Base-by-base conservation (phyloP, 2,797 vertebrate genomes). In the Gallinago solitaria region DNA sequence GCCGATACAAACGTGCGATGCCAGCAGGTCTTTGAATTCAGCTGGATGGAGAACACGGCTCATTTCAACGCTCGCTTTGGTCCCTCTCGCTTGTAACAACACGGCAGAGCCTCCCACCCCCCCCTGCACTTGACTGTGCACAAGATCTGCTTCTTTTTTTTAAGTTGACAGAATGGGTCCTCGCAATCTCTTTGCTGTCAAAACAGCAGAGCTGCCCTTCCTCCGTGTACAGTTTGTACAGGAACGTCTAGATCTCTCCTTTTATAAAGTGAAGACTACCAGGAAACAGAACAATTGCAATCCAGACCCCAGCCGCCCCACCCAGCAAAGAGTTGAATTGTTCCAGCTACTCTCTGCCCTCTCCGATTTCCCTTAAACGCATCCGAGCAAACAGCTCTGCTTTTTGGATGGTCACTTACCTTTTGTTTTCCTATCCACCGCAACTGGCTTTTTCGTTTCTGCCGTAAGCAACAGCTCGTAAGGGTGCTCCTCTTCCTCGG, bases 401-500 rank as follows among this genome's bases (percentile, higher is more conserved):
- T 57, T 60, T 68, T 64, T 35, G 25, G 39, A 63, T 16, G 20
- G 47, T 41, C 70, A 64, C 83, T 89, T 97, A 99, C 99, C 98
- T 98, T 98, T 97, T 43, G 94, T 76, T 94, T 96, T 98, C 82
- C 97, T 95, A 0, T 98, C 97, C 41, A 95, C 95, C 5, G 91
- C 93, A 19, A 95, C 92, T 2, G 97, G 98, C 92, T 98, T 98
- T 98, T 99, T 99, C 75, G 99, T 99, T 97, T 99, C 98, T 68
- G 99, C 99, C 7, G 98, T 99, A 75, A 99, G 95, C 96, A 99
- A 65, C 60, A 99, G 97, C 96, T 99, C 99, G 2, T 99, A 99
- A 0, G 99, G 99, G 97, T 99, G 99, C 83, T 99, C 99, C 61
- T 99, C 98, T 25, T 96, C 98, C 59, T 98, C 97, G 47, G 98